Percentiles rank a stretch among this genome's conserved stretches.
These are phyloP conservation scores for Tetragonula clypearis DNA, from an alignment of 1,140 invertebrate species.

Conservation along the genomic window DNA sequence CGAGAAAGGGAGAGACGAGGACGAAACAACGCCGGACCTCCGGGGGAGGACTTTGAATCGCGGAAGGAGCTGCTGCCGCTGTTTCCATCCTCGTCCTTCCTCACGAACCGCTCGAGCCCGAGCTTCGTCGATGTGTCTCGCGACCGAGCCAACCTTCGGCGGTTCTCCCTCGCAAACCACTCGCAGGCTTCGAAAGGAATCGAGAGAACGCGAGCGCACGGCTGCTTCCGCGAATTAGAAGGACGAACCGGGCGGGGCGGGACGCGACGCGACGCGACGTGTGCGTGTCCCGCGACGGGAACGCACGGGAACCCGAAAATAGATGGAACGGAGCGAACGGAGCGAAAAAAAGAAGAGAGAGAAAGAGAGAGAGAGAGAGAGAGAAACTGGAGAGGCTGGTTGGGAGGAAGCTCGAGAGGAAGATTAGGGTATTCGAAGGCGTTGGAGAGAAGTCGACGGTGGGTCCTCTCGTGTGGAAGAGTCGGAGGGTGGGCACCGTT, in stretches of 20 bases:
- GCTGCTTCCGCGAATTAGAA: neutral
- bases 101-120: neutral
- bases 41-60: slow-evolving; percentile 63
- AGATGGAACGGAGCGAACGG: slow-evolving; percentile 23
- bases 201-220: neutral
- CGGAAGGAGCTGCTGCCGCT: slow-evolving; percentile 59
- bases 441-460: slow-evolving; percentile 55
- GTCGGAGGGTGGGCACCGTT: slow-evolving; percentile 68
- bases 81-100: slow-evolving; percentile 24
- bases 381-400: neutral
- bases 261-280: neutral
- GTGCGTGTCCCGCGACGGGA: neutral
- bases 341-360: slow-evolving; percentile 1
- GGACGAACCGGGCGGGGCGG: too few species aligned
- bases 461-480: slow-evolving; percentile 64
- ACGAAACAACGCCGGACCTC: slow-evolving; percentile 67
- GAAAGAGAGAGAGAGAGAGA: slow-evolving; percentile 7
- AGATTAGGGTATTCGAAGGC: slow-evolving; percentile 72
- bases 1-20: slow-evolving; percentile 28
- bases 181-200: neutral
- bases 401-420: slow-evolving; percentile 40
- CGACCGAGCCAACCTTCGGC: neutral
- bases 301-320: slow-evolving; percentile 15
- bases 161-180: neutral
- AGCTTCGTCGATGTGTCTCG: neutral